These are phyloP conservation scores for Sterna hirundo DNA, from an alignment of 2,113 vertebrate genomes.

Conservation along the genomic window DNA sequence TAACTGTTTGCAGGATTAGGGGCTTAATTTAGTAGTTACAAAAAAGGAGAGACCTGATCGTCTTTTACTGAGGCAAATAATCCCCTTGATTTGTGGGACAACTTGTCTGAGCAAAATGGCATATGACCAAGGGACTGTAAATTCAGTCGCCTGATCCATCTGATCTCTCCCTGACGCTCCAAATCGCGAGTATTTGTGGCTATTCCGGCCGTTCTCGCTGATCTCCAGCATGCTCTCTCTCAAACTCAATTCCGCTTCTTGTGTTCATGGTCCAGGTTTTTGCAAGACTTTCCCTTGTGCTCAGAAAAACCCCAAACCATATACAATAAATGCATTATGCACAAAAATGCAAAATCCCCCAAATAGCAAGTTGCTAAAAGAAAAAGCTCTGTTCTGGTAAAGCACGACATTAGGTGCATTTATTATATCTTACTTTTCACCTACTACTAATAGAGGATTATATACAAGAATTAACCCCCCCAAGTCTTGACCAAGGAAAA, in stretches of 20 bases:
- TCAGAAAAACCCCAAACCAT: background rate
- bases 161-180: background rate
- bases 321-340: background rate
- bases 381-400: background rate
- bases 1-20: background rate
- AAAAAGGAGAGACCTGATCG: background rate
- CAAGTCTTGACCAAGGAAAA: background rate
- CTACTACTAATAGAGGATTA: background rate
- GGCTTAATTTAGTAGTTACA: background rate
- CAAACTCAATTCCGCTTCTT: background rate
- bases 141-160: background rate
- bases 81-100: slow-evolving; percentile 7
- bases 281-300: background rate
- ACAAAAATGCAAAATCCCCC: background rate
- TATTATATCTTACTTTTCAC: background rate
- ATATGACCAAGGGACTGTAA: background rate
- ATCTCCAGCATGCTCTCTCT: background rate
- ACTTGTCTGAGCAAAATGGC: background rate
- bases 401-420: background rate
- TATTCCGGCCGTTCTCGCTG: accelerated
- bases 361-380: background rate
- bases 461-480: background rate
- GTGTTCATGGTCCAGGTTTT: background rate
- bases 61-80: background rate
- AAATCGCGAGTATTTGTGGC: background rate